phyloP scores from a whole-genome alignment of 2,113 vertebrate species.

The Myiopsitta monachus region DNA sequence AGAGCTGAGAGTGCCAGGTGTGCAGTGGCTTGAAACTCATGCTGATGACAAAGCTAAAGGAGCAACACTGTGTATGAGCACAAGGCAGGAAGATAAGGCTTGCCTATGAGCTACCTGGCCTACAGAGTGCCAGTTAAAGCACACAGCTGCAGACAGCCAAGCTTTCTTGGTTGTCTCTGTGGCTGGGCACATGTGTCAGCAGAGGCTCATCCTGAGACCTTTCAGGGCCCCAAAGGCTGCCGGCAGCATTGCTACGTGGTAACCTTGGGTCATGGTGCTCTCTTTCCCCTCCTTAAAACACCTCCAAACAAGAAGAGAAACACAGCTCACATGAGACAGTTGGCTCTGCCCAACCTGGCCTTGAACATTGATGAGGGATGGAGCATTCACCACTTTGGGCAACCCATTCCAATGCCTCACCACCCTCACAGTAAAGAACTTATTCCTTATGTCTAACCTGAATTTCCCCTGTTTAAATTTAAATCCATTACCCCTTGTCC shows the following conservation, averaged over 20 bases:
- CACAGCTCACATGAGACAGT: not conserved
- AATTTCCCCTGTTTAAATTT: not conserved
- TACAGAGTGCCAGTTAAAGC: not conserved
- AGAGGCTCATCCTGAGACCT: not conserved
- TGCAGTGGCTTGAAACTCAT: not conserved
- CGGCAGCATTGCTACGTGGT: accelerated
- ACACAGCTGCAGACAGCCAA: not conserved
- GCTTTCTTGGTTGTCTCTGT: not conserved
- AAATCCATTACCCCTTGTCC: not conserved
- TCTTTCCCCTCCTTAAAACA: not conserved
- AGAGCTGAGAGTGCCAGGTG: not conserved
- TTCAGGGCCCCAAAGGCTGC: not conserved
- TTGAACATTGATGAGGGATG: not conserved
- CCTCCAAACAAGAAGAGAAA: not conserved
- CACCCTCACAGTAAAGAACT: not conserved
- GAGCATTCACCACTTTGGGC: not conserved
- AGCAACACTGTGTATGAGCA: not conserved
- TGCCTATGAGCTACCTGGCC: accelerated
- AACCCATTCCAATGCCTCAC: not conserved
- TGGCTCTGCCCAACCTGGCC: not conserved
- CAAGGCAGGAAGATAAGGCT: not conserved
- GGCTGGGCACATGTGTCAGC: not conserved
- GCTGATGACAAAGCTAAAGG: not conserved
- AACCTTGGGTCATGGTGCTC: not conserved
- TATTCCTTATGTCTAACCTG: not conserved